Percentiles rank a stretch among this genome's conserved stretches.
Evolutionary conservation across 2,888 invertebrate genomes (phyloP).

Genomic region (Heliothis peltigera): DNA sequence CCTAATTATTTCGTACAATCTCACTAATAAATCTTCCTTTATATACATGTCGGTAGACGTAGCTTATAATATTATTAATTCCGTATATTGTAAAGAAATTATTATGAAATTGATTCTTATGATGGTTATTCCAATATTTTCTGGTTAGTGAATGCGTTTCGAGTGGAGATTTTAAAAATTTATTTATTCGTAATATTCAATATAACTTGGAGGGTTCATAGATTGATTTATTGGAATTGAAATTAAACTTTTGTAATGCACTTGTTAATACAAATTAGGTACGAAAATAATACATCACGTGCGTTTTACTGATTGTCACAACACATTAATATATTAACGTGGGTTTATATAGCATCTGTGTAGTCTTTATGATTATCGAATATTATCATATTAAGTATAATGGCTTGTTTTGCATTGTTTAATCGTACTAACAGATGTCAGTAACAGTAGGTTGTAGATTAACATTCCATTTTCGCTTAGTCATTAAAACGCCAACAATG

Average conservation of each 20-base stretch:
- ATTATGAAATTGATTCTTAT: slow-evolving; percentile 78
- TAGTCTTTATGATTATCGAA: slow-evolving; percentile 59
- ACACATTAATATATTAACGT: slow-evolving; percentile 52
- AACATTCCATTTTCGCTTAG: slow-evolving; percentile 80
- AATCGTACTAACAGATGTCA: slow-evolving; percentile 71
- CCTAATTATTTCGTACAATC: slow-evolving; percentile 67
- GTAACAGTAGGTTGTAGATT: slow-evolving; percentile 80
- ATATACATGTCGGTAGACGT: slow-evolving; percentile 69
- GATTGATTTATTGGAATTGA: slow-evolving; percentile 43
- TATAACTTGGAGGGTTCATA: slow-evolving; percentile 24
- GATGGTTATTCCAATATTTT: slow-evolving; percentile 80
- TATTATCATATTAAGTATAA: slow-evolving; percentile 43
- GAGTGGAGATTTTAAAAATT: slow-evolving; percentile 57
- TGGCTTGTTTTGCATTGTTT: slow-evolving; percentile 61
- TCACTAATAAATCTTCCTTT: slow-evolving; percentile 72
- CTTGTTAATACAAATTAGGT: slow-evolving; percentile 64
- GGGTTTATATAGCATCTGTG: slow-evolving; percentile 47
- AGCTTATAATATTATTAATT: slow-evolving; percentile 62
- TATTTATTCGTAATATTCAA: slow-evolving; percentile 56
- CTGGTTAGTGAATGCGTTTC: slow-evolving; percentile 80
- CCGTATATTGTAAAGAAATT: slow-evolving; percentile 61
- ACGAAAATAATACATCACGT: slow-evolving; percentile 52
- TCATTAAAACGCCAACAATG: slow-evolving; percentile 57
- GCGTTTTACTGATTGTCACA: slow-evolving; percentile 47
- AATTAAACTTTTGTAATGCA: slow-evolving; percentile 47